phyloP scores from a whole-genome alignment of 2,797 vertebrate genomes.

The Danio kyathit region DNA sequence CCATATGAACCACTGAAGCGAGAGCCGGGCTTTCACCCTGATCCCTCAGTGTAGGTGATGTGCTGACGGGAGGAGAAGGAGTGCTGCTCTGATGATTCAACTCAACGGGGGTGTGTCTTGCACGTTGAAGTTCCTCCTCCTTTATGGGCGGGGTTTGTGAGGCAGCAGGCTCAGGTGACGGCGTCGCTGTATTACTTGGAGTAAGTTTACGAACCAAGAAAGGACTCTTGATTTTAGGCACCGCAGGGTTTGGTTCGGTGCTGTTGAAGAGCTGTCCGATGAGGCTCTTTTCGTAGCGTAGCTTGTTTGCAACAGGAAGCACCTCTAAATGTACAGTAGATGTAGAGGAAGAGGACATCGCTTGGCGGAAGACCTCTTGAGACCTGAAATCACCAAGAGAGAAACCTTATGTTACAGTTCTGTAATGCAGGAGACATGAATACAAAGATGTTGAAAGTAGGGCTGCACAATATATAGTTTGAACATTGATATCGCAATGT shows the following conservation, averaged over 20 bases:
- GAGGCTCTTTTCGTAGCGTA: slow-evolving; percentile 88
- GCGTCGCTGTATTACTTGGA: neutral
- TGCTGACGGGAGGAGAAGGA: slow-evolving; percentile 50
- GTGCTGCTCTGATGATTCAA: slow-evolving; percentile 37
- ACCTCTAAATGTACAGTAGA: slow-evolving; percentile 79
- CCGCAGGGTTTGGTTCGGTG: slow-evolving; percentile 59
- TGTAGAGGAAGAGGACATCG: slow-evolving; percentile 79
- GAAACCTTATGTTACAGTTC: neutral
- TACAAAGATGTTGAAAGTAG: neutral
- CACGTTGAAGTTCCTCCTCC: slow-evolving; percentile 43
- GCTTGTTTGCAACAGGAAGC: slow-evolving; percentile 80
- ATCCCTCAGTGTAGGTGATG: slow-evolving; percentile 49
- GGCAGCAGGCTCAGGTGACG: slow-evolving; percentile 38
- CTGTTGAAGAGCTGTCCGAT: slow-evolving; percentile 83
- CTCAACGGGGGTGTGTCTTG: slow-evolving; percentile 42
- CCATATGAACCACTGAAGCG: slow-evolving; percentile 76
- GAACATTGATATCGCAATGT: no score
- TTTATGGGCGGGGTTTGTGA: slow-evolving; percentile 14
- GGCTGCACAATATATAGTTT: no score
- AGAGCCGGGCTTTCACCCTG: slow-evolving; percentile 72
- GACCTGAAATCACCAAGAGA: slow-evolving; percentile 65
- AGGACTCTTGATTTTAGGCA: slow-evolving; percentile 75
- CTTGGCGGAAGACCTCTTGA: slow-evolving; percentile 92
- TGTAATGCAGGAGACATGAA: neutral
- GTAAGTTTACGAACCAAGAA: slow-evolving; percentile 60